Evolutionary conservation across 1,140 invertebrate genomes (phyloP), one percentile per base, ranked within the genome.

Genomic region (Drosophila navojoa): DNA sequence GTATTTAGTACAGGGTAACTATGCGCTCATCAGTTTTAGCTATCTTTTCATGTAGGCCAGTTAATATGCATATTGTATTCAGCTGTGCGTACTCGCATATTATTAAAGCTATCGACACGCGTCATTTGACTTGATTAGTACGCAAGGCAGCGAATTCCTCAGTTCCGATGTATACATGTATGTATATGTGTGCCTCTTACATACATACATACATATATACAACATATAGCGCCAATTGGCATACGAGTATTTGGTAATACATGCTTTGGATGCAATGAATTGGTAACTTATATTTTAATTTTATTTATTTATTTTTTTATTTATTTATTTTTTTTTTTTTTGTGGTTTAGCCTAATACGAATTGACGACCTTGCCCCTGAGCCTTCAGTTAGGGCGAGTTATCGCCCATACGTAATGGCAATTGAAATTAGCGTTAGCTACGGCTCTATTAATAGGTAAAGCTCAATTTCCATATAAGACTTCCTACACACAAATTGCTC

Each of bases 51-150:
- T 11, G 55, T 50, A 61, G 68, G 53, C 29, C 57, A 49, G 71
- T 55, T 68, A 69, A 73, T 68, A 73, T 68, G 55, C 45, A 64
- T 32, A 67, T 38, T 59, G 19, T 53, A 53, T n/a, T 57, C 61
- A n/a, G 49, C 55, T 53, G 29, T 40, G 44, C 47, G 15, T 49
- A 45, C 25, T 42, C 50, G 32, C 32, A 47, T 58, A 32, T 68
- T 59, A 42, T 50, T 71, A 68, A 58, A 76, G 49, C 67, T 73
- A 71, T 68, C 70, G 81, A 85, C 81, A 85, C 81, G 81, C 81
- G 81, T 85, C 81, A 85, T 77, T 85, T 70, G 59, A 40, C 66
- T 71, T 81, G 66, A 86, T 85, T 85, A 81, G 77, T 85, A 85
- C 81, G 79, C 74, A 54, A 76, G 53, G 44, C 63, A 47, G 27